Evolutionary conservation across 2,888 invertebrate species (phyloP), one percentile per base, ranked within the genome.

Genomic region (Podabrus alpinus): DNA sequence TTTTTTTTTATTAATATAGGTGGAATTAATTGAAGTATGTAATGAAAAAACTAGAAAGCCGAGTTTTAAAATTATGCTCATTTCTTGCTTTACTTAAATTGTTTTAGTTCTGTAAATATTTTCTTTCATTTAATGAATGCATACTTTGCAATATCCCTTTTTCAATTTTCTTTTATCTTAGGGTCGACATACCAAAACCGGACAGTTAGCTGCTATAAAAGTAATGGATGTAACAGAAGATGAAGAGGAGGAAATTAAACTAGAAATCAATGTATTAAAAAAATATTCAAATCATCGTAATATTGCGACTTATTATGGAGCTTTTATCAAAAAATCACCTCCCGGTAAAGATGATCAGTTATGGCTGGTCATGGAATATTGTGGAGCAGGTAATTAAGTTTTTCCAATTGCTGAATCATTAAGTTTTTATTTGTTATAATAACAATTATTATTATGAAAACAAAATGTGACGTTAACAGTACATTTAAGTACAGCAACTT

Each of bases 181-280:
- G 97, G 99, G 99, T 80, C 95, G 99, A 76, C 99, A 99, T 89
- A 99, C 98, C 81, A 99, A 99, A 91, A 99, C 99, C 82, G 98
- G 99, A 81, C 99, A 99, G 89, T 91, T 99, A 90, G 99, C 99
- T 81, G 99, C 99, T 88, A 99, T 99, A 89, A 99, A 99, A 92
- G 98, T 99, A 87, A 99, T 99, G 99, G 99, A 98, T 89, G 98
- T 99, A 85, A 99, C 98, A 82, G 98, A 99, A 92, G 99, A 99
- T 88, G 99, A 99, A 88, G 99, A 99, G 87, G 99, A 99, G 89
- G 99, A 99, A 91, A 99, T 99, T 83, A 99, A 99, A 88, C 90
- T 99, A 85, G 99, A 99, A 91, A 99, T 99, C 84, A 99, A 99
- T 91, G 99, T 99, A 83, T 91, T 99, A 83, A 99, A 99, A 90